These are phyloP conservation scores for Morus bassanus DNA, from an alignment of 2,797 vertebrate genomes.

Conservation along the genomic window DNA sequence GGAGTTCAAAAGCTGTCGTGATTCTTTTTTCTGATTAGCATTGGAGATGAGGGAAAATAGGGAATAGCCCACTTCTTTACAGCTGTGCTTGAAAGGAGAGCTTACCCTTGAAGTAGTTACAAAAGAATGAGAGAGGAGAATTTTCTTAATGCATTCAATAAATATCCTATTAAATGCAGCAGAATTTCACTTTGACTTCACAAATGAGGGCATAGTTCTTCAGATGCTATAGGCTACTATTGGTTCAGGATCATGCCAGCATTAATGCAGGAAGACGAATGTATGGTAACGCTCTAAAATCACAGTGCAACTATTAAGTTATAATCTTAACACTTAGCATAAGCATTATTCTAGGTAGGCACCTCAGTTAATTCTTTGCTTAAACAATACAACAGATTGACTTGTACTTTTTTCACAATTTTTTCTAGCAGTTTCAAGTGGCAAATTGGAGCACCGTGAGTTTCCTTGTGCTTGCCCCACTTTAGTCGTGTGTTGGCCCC, in stretches of 20 bases:
- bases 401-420: not conserved
- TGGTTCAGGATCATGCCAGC: not conserved
- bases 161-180: not conserved
- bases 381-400: not conserved
- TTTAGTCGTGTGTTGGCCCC: accelerated
- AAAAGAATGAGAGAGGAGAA: not conserved
- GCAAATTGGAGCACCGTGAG: not conserved
- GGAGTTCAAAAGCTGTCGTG: not conserved
- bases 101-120: not conserved
- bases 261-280: not conserved
- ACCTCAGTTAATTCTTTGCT: not conserved
- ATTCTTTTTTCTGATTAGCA: not conserved
- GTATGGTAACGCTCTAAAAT: not conserved
- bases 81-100: not conserved
- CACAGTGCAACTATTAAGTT: not conserved
- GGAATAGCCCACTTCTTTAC: not conserved
- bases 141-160: not conserved
- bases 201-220: not conserved
- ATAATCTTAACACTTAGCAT: not conserved
- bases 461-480: not conserved
- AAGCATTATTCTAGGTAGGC: not conserved
- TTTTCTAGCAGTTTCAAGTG: not conserved
- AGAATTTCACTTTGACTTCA: not conserved
- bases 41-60: not conserved
- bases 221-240: not conserved